phyloP scores from a whole-genome alignment of 2,888 invertebrate species.

The Tyria jacobaeae region DNA sequence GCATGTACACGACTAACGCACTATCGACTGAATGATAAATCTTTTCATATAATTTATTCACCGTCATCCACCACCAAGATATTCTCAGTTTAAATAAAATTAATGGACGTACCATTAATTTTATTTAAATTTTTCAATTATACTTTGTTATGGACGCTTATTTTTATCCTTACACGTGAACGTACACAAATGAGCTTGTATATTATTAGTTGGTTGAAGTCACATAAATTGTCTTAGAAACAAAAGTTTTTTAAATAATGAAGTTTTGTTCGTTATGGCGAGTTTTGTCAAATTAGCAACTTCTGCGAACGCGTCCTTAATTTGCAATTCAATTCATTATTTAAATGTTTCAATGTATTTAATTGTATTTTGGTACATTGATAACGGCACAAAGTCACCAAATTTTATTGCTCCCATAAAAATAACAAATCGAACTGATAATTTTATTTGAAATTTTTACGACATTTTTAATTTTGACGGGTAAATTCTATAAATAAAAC shows the following conservation, averaged over 20 bases:
- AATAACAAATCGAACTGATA: no score
- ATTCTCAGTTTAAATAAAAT: no score
- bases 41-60: neutral
- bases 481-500: no score
- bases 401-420: neutral
- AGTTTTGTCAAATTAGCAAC: slow-evolving; percentile 20
- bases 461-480: no score
- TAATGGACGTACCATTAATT: neutral
- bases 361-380: neutral
- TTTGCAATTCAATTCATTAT: slow-evolving; percentile 18
- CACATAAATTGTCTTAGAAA: neutral
- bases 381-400: neutral
- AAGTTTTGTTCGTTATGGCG: slow-evolving; percentile 28
- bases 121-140: neutral
- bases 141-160: neutral
- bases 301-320: slow-evolving; percentile 24
- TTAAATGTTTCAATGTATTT: slow-evolving; percentile 13
- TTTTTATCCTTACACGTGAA: neutral
- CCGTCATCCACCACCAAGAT: neutral
- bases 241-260: neutral
- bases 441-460: no score
- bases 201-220: neutral
- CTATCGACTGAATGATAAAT: neutral
- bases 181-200: neutral
- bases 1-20: neutral